Evolutionary conservation across 1,140 invertebrate species (phyloP).

Genomic region (Chelonus insularis): DNA sequence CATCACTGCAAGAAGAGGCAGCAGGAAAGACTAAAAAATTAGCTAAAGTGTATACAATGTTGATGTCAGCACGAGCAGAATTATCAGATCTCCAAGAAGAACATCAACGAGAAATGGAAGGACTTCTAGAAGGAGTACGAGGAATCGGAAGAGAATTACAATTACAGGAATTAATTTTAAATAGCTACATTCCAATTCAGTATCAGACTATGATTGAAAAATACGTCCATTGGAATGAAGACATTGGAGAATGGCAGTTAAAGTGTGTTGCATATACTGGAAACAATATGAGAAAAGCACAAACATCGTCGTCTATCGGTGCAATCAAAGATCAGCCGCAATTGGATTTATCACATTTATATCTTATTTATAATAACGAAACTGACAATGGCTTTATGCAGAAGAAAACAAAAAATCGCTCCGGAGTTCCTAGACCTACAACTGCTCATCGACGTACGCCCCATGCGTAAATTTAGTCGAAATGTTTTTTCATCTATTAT

Average conservation of each 20-base stretch:
- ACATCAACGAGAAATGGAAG: slow-evolving; percentile 95
- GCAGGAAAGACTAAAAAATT: slow-evolving; percentile 91
- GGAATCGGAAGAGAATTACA: slow-evolving; percentile 89
- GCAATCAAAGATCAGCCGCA: slow-evolving; percentile 49
- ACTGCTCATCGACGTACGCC: slow-evolving; percentile 53
- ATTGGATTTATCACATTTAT: slow-evolving; percentile 56
- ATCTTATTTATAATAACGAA: slow-evolving; percentile 53
- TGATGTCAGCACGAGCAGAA: slow-evolving; percentile 84
- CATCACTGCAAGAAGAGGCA: slow-evolving; percentile 90
- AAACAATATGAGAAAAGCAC: slow-evolving; percentile 91
- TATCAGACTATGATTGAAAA: slow-evolving; percentile 91
- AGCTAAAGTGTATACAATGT: slow-evolving; percentile 81
- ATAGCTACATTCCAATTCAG: slow-evolving; percentile 90
- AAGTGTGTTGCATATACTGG: slow-evolving; percentile 98
- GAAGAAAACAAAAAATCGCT: slow-evolving; percentile 46
- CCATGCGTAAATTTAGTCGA: too few species aligned
- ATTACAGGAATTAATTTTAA: slow-evolving; percentile 81
- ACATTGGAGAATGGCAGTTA: slow-evolving; percentile 97
- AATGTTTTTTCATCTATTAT: too few species aligned
- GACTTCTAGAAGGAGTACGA: slow-evolving; percentile 88
- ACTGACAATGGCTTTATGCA: slow-evolving; percentile 44
- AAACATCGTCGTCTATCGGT: slow-evolving; percentile 40
- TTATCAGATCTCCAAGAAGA: slow-evolving; percentile 88
- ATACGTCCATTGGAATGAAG: slow-evolving; percentile 96
- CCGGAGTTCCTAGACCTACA: slow-evolving; percentile 53